Percentiles rank a stretch among this genome's conserved stretches.
These are phyloP conservation scores for Polia nebulosa DNA, from an alignment of 2,888 invertebrate species.

Conservation along the genomic window DNA sequence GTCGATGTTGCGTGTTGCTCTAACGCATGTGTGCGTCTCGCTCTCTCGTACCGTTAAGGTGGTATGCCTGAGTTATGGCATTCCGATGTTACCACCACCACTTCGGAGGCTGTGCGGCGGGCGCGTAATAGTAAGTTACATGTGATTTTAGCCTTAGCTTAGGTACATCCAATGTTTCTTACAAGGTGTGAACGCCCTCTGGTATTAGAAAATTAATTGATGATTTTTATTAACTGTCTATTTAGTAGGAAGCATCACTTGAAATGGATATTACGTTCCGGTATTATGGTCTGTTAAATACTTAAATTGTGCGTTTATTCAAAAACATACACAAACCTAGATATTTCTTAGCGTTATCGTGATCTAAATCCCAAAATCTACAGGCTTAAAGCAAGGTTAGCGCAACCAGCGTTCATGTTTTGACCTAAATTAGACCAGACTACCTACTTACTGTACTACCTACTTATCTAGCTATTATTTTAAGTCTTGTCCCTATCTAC, in stretches of 20 bases:
- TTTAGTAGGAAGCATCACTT: slow-evolving; percentile 31
- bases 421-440: slow-evolving; percentile 39
- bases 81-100: slow-evolving; percentile 89
- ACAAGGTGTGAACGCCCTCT: slow-evolving; percentile 80
- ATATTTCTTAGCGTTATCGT: slow-evolving; percentile 37
- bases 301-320: slow-evolving; percentile 24
- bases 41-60: slow-evolving; percentile 88
- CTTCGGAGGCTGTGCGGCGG: slow-evolving; percentile 84
- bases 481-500: neutral
- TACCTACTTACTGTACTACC: neutral
- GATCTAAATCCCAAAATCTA: slow-evolving; percentile 29
- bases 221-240: slow-evolving; percentile 60
- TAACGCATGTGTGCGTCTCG: slow-evolving; percentile 75
- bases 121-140: slow-evolving; percentile 80
- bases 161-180: slow-evolving; percentile 76
- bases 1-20: slow-evolving; percentile 79
- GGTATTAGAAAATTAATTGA: slow-evolving; percentile 79
- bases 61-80: slow-evolving; percentile 90
- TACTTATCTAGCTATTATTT: slow-evolving; percentile 10
- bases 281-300: slow-evolving; percentile 1
- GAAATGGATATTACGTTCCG: slow-evolving; percentile 11
- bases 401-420: slow-evolving; percentile 16
- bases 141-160: slow-evolving; percentile 81
- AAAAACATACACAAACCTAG: slow-evolving; percentile 41
- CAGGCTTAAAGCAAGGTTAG: slow-evolving; percentile 29